Percentiles rank a stretch among this genome's conserved stretches.
phyloP scores from a whole-genome alignment of 1,140 invertebrate genomes.

The Babylonia areolata region DNA sequence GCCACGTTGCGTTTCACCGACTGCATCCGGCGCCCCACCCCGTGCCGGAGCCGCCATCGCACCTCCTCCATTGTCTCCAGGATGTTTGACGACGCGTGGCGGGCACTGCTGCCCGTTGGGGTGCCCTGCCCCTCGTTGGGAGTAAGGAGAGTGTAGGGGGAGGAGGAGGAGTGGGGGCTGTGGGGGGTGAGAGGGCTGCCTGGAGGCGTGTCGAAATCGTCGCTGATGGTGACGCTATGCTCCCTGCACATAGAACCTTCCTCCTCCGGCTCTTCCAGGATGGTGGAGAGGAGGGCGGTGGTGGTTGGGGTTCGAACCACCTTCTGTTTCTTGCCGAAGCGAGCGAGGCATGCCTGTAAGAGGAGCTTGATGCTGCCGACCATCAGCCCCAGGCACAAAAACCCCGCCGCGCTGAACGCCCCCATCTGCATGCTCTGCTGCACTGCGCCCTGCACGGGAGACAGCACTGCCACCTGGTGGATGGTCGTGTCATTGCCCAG shows the following conservation, averaged over 20 bases:
- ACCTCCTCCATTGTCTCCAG: constrained; percentile 70
- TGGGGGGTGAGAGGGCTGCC: neutral
- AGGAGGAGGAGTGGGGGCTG: constrained; percentile 24
- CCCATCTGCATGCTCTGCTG: constrained; percentile 53
- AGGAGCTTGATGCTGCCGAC: constrained; percentile 58
- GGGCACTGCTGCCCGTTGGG: constrained; percentile 25
- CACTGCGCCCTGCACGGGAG: constrained; percentile 39
- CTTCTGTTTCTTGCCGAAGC: neutral
- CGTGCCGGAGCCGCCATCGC: constrained; percentile 53
- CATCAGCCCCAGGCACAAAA: constrained; percentile 56
- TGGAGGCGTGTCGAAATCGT: constrained; percentile 27
- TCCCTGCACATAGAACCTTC: constrained; percentile 30
- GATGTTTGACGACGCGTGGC: constrained; percentile 57
- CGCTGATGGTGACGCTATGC: constrained; percentile 32
- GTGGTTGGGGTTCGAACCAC: neutral
- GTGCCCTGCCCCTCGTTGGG: constrained; percentile 11
- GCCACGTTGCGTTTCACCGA: constrained; percentile 65
- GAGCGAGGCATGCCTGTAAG: constrained; percentile 21
- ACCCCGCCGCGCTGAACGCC: constrained; percentile 41
- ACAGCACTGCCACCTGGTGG: constrained; percentile 43
- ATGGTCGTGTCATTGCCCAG: constrained; percentile 53
- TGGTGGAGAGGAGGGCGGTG: neutral
- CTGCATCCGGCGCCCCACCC: constrained; percentile 65
- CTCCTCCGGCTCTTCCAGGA: neutral
- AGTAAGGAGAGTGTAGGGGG: neutral